Conservation (phyloP, 92 coral and sea anemone genomes). For the Epizoanthus illoricatus region DNA sequence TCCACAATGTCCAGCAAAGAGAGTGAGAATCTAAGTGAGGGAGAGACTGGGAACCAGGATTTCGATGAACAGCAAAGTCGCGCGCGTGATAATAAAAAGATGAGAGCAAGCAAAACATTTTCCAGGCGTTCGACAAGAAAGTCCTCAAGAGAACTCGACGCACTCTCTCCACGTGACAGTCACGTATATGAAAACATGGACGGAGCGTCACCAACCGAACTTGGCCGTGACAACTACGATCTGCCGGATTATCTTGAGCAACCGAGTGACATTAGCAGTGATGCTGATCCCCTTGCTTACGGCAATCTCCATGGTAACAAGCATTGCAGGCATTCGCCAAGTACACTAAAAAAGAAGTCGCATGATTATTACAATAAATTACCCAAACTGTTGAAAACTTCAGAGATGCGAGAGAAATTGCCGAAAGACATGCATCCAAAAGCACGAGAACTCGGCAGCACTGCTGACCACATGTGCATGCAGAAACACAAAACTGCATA, state of each 20-base stretch:
- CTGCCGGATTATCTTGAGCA: not conserved
- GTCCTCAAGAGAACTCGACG: no score
- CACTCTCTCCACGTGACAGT: not conserved
- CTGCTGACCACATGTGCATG: constrained; percentile 69
- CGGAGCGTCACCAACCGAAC: not conserved
- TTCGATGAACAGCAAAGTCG: not conserved
- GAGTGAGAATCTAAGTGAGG: constrained; percentile 19
- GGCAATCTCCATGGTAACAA: constrained; percentile 55
- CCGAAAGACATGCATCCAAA: constrained; percentile 31
- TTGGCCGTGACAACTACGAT: not conserved
- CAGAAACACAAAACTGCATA: constrained; percentile 65
- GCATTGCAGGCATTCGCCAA: constrained; percentile 66
- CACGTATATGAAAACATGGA: not conserved
- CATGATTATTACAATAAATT: constrained; percentile 69
- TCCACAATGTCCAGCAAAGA: constrained; percentile 7
- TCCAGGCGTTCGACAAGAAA: not conserved
- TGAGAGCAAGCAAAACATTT: not conserved
- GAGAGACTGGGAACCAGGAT: constrained; percentile 5
- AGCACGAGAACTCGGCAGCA: constrained; percentile 35
- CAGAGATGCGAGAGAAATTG: constrained; percentile 70
- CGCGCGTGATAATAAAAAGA: not conserved
- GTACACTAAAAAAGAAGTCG: constrained; percentile 41
- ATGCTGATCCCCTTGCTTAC: constrained; percentile 27
- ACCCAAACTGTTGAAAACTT: constrained; percentile 69
- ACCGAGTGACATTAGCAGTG: constrained; percentile 17